Base-by-base conservation (phyloP, 2,888 invertebrate species). In the Ryuthela nishihirai region DNA sequence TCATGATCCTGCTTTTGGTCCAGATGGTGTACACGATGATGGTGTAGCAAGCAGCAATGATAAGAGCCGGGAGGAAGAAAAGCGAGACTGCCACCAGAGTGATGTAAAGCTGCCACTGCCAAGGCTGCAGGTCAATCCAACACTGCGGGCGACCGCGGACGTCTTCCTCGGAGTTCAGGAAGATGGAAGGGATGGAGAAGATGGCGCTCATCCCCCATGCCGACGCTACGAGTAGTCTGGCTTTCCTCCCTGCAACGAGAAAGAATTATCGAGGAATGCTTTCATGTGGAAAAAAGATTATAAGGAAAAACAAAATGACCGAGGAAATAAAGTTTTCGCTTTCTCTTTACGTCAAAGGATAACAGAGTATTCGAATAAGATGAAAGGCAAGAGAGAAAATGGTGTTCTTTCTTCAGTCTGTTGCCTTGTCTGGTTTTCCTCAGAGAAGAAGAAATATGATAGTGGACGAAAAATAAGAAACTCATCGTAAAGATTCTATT, bases 21-120 rank as follows among this genome's bases (percentile, higher is more conserved):
- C 93, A 94, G 68, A 94, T 93, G 7, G 93, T 92, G 70, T 85
- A 81, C 1, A 94, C 90, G 69, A 94, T 94, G 68, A 92, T 83
- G 7, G 87, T 84, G 73, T 94, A 94, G 73, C 94, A 94, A 3
- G 86, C 85, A 3, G 88, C 84, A 62, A 94, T 94, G 66, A 93
- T 86, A 49, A 92, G 70, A 0, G 92, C 87, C 0, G 94, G 94
- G 23, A 90, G 77, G 46, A 89, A 83, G 75, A 94, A 92, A 32
- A 94, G 81, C 62, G 85, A 82, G 29, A 85, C 76, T 1, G 91
- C 84, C 4, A 93, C 86, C 21, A 88, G 72, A 0, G 85, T 85
- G 85, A 94, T 86, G 79, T 93, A 94, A 50, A 92, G 79, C 75
- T 88, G 86, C 92, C 92, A 92, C 48, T 85, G 81, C 72, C 81